Conservation (phyloP, 2,888 invertebrate species). For the Eucriotettix oculatus region DNA sequence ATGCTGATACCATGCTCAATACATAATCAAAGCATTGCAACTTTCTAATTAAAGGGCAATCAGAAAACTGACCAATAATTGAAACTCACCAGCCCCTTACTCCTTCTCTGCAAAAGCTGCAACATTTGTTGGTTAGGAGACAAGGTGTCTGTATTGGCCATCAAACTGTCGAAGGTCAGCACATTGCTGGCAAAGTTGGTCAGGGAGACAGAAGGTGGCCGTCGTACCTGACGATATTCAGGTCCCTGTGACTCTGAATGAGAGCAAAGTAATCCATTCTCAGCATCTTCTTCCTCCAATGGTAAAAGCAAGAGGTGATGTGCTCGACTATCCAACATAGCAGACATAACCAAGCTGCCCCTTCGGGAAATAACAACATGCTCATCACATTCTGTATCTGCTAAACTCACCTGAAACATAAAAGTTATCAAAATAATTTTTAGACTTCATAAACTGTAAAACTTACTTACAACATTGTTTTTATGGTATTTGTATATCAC, state of each 20-base stretch:
- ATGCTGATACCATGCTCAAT: too few relatives aligned
- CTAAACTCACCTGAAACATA: neutral
- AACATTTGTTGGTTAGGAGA: neutral
- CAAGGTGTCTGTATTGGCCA: neutral
- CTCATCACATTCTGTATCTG: conserved; percentile 4
- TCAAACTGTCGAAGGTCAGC: conserved; percentile 9
- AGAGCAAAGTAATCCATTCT: neutral
- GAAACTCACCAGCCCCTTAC: too few relatives aligned
- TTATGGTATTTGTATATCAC: too few relatives aligned
- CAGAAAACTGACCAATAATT: too few relatives aligned
- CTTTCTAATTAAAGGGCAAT: too few relatives aligned
- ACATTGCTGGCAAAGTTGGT: conserved; percentile 10
- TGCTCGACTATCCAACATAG: conserved; percentile 3
- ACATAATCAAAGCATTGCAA: too few relatives aligned
- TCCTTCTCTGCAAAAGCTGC: neutral
- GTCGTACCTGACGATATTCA: neutral
- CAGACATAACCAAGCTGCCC: conserved; percentile 7
- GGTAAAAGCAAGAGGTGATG: neutral
- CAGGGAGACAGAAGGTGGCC: conserved; percentile 7
- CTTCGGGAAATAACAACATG: conserved; percentile 3
- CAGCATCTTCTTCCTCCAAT: conserved; percentile 1
- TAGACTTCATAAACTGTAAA: too few relatives aligned
- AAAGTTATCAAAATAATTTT: neutral
- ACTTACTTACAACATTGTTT: too few relatives aligned
- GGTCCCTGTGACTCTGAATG: neutral